These are phyloP conservation scores for Melopsittacus undulatus DNA, from an alignment of 2,797 vertebrate genomes.

Conservation along the genomic window DNA sequence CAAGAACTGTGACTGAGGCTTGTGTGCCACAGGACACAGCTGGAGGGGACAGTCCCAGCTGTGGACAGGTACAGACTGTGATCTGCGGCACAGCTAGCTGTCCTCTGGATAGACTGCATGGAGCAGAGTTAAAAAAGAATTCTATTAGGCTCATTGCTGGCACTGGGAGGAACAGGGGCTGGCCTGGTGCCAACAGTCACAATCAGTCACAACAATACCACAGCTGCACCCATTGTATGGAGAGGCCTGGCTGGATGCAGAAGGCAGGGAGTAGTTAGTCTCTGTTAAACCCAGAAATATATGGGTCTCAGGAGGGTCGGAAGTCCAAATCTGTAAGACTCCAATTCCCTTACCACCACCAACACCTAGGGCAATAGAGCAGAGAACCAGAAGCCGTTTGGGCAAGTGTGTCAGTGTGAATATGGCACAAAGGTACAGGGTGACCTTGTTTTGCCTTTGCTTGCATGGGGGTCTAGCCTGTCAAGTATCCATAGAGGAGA, in stretches of 20 bases:
- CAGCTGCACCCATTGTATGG: background rate
- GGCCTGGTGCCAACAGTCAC: background rate
- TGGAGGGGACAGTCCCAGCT: background rate
- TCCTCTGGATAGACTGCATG: background rate
- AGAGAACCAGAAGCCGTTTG: background rate
- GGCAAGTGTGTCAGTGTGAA: background rate
- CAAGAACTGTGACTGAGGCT: background rate
- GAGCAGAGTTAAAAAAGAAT: background rate
- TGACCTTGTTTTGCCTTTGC: background rate
- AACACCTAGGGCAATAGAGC: background rate
- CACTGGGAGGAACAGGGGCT: background rate
- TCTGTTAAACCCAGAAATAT: background rate
- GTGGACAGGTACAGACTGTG: background rate
- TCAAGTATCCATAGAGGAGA: background rate
- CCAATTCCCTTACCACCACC: background rate
- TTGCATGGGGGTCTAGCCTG: background rate
- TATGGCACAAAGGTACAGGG: background rate
- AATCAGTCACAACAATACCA: background rate
- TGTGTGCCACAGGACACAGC: background rate
- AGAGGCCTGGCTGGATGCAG: background rate
- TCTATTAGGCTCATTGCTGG: background rate
- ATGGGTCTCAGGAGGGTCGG: background rate
- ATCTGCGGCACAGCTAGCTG: background rate
- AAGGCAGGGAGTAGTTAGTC: background rate
- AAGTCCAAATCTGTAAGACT: background rate